Evolutionary conservation across 1,140 invertebrate species (phyloP).

Genomic region (Lepidotrigona ventralis): DNA sequence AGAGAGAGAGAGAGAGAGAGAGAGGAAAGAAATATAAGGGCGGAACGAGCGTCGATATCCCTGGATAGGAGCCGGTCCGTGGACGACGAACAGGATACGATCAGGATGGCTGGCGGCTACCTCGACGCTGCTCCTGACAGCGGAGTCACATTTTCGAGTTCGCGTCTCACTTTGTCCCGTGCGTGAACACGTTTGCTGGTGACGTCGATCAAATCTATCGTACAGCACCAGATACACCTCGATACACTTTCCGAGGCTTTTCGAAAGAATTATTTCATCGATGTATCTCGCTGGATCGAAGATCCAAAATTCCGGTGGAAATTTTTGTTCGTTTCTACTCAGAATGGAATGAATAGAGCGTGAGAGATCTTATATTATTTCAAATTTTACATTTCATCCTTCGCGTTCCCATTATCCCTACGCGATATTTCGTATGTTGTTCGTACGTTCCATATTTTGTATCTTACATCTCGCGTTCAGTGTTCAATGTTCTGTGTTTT

Average conservation of each 20-base stretch:
- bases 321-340: no score
- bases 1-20: background rate
- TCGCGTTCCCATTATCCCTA: no score
- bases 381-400: no score
- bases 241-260: background rate
- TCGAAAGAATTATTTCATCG: background rate
- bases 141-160: slow-evolving; percentile 24
- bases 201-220: slow-evolving; percentile 40
- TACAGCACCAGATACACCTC: background rate
- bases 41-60: slow-evolving; percentile 28
- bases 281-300: no score
- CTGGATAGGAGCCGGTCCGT: background rate
- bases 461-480: no score
- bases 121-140: background rate
- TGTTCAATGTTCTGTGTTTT: no score
- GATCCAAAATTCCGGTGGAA: no score
- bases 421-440: no score
- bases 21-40: slow-evolving; percentile 3
- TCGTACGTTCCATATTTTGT: no score
- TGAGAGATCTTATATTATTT: no score
- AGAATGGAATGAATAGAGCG: no score
- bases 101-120: background rate
- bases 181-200: slow-evolving; percentile 16
- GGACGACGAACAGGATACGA: slow-evolving; percentile 4
- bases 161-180: slow-evolving; percentile 25